Evolutionary conservation across 2,797 vertebrate genomes (phyloP).

Genomic region (Brachyalestes nurse): DNA sequence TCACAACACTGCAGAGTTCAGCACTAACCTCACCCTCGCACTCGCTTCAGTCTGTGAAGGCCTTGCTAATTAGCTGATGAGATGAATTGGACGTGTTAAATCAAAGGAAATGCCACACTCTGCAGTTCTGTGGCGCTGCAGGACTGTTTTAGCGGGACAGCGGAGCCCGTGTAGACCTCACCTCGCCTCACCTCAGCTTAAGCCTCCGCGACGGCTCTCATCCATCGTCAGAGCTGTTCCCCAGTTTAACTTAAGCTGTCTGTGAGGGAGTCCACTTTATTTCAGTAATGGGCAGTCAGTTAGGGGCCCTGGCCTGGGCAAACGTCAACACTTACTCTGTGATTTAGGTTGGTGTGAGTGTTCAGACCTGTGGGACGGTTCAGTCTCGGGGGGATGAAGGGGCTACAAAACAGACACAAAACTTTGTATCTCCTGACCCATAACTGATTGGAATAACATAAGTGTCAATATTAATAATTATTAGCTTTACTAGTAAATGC

Average conservation of each 20-base stretch:
- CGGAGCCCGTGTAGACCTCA: not conserved
- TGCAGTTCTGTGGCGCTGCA: not conserved
- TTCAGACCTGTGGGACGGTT: no score
- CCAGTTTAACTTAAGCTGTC: not conserved
- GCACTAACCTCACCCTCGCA: not conserved
- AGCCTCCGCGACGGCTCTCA: not conserved
- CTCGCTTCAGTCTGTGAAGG: not conserved
- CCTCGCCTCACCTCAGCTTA: not conserved
- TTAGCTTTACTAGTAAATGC: no score
- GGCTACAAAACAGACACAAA: no score
- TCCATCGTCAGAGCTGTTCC: not conserved
- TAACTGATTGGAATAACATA: no score
- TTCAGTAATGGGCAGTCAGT: not conserved
- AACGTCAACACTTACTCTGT: not conserved
- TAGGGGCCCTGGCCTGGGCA: not conserved
- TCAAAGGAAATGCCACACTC: not conserved
- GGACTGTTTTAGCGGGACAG: not conserved
- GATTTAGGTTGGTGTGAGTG: no score
- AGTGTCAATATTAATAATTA: no score
- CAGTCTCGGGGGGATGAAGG: no score
- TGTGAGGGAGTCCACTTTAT: not conserved
- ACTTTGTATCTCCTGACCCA: no score
- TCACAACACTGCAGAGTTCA: not conserved
- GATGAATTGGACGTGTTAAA: not conserved
- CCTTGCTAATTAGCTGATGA: no score